Evolutionary conservation across 2,113 vertebrate genomes (phyloP).

Genomic region (Saguinus midas): DNA sequence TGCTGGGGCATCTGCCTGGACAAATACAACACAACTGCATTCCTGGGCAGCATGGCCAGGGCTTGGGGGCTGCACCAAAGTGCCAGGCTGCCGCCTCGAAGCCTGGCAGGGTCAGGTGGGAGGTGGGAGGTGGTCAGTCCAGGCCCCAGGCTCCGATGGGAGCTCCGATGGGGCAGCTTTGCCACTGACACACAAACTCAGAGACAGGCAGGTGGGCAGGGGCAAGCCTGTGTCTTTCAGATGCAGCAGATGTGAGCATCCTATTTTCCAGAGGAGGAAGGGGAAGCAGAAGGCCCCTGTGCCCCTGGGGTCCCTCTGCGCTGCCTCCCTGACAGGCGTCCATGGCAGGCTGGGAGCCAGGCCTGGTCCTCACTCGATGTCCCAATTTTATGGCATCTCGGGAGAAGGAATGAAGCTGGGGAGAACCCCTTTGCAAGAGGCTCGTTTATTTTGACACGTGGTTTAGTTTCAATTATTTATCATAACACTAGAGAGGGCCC

Average conservation of each 20-base stretch:
- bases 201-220: not conserved
- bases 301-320: rapidly evolving
- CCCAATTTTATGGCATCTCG: rapidly evolving
- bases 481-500: not conserved
- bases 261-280: not conserved
- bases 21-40: rapidly evolving
- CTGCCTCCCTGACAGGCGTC: rapidly evolving
- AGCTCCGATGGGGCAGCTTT: rapidly evolving
- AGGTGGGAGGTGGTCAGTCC: too few relatives aligned
- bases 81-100: rapidly evolving
- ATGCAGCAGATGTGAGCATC: rapidly evolving
- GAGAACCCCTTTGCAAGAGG: not conserved
- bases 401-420: not conserved
- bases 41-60: not conserved
- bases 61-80: rapidly evolving
- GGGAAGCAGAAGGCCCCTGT: rapidly evolving
- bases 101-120: rapidly evolving
- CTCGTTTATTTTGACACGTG: not conserved
- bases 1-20: rapidly evolving
- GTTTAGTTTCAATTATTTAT: slow-evolving; percentile 41
- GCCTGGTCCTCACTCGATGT: not conserved
- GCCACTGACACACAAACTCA: not conserved
- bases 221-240: not conserved
- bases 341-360: rapidly evolving
- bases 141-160: rapidly evolving